Evolutionary conservation across 2,113 vertebrate species (phyloP), one percentile per base, ranked within the genome.

Genomic region (Tympanuchus pallidicinctus): DNA sequence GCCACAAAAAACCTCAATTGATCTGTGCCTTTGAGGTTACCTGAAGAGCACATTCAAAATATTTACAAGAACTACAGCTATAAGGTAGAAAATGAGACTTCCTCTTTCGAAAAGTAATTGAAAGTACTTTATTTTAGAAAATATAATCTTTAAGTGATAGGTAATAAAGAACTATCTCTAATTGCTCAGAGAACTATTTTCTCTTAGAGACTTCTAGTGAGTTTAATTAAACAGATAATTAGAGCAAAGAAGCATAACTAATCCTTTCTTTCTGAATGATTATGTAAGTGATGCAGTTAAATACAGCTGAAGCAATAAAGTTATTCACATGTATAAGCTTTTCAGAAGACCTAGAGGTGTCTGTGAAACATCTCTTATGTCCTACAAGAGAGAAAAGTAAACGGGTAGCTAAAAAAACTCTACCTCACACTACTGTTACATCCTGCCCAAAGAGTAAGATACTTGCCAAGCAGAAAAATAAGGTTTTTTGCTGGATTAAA

Each of bases 211-310:
- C 10, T 84, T 77, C n/a, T 11, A 27, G 4, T 42, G 50, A 91
- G 20, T 61, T 76, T 76, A 88, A 74, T 64, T 69, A 78, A 93
- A 75, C n/a, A 67, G n/a, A 40, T 45, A 60, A 81, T 72, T 75
- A 69, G 21, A 16, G 86, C 18, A 14, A 72, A 70, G 28, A 17
- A 56, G 47, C 1, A 14, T 65, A 73, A 61, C 21, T n/a, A 84
- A 84, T 3, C 22, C 20, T 18, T 72, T 60, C 27, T 64, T 82
- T 86, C 36, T 30, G 48, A 65, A 82, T 9, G 60, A 73, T 19
- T 79, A n/a, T 5, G 6, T 63, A 84, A 86, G 57, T 0, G 1
- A 75, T 30, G 48, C 19, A n/a, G 21, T n/a, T 59, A 84, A 91
- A 60, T 17, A 79, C 36, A 74, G 48, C 8, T 38, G 42, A 91